Evolutionary conservation across 1,140 invertebrate genomes (phyloP).

Genomic region (Lepidotrigona ventralis): DNA sequence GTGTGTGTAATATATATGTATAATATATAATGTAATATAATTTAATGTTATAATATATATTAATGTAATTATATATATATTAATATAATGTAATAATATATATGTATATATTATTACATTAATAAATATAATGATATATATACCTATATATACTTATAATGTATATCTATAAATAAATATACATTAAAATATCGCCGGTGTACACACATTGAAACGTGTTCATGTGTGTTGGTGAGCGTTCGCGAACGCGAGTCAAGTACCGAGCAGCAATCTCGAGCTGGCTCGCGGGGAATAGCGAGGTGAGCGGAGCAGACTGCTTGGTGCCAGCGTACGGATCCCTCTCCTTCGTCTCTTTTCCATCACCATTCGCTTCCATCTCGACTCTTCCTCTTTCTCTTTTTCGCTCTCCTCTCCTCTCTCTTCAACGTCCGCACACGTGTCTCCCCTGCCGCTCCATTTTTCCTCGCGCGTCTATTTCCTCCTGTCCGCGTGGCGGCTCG

Average conservation of each 20-base stretch:
- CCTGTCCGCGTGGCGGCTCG: neutral
- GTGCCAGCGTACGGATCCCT: slow-evolving; percentile 71
- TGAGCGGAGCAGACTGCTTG: slow-evolving; percentile 76
- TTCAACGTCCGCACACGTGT: neutral
- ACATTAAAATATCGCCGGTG: neutral
- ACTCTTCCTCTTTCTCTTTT: neutral
- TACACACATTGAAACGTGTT: neutral
- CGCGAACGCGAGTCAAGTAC: slow-evolving; percentile 52
- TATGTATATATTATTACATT: too few relatives aligned
- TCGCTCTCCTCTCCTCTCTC: too few relatives aligned
- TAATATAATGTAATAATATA: too few relatives aligned
- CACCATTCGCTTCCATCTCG: neutral
- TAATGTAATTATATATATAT: too few relatives aligned
- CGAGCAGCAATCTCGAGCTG: slow-evolving; percentile 57
- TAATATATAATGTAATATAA: too few relatives aligned
- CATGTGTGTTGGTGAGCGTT: slow-evolving; percentile 23
- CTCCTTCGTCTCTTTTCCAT: slow-evolving; percentile 1
- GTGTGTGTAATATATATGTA: too few relatives aligned
- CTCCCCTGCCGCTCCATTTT: neutral
- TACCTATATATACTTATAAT: too few relatives aligned
- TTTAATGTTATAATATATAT: too few relatives aligned
- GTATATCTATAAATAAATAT: too few relatives aligned
- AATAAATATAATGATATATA: too few relatives aligned
- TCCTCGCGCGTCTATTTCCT: slow-evolving; percentile 24
- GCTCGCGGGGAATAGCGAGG: slow-evolving; percentile 64